Evolutionary conservation across 2,888 invertebrate genomes (phyloP).

Genomic region (Temnothorax rugatulus): DNA sequence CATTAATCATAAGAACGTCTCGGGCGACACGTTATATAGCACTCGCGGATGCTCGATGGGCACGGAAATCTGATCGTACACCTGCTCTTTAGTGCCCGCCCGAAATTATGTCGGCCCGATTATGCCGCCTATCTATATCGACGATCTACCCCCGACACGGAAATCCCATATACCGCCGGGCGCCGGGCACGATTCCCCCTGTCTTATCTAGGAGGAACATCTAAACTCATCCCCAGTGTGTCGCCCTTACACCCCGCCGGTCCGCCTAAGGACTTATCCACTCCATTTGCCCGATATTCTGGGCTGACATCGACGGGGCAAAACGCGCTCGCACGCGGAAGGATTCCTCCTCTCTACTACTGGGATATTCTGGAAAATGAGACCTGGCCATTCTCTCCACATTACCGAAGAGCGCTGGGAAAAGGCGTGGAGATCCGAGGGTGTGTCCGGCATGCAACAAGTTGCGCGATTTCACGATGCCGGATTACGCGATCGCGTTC

Average conservation of each 20-base stretch:
- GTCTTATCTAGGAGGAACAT: conserved; percentile 66
- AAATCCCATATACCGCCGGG: conserved; percentile 71
- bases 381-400: conserved; percentile 17
- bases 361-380: conserved; percentile 34
- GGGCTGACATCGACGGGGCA: conserved; percentile 45
- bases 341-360: not conserved
- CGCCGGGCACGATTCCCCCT: conserved; percentile 55
- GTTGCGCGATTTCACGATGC: conserved; percentile 53
- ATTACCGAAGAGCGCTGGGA: conserved; percentile 25
- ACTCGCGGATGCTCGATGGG: conserved; percentile 42
- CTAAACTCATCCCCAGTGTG: conserved; percentile 66
- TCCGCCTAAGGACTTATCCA: conserved; percentile 64
- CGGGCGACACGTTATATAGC: conserved; percentile 42
- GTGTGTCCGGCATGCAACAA: conserved; percentile 61
- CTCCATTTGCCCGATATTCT: conserved; percentile 69
- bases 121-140: conserved; percentile 69
- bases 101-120: conserved; percentile 70
- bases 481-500: conserved; percentile 40
- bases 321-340: conserved; percentile 52
- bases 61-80: conserved; percentile 57
- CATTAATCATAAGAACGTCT: conserved; percentile 54
- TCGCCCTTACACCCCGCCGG: conserved; percentile 54
- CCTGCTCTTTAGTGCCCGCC: conserved; percentile 39
- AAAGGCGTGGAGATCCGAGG: conserved; percentile 21
- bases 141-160: conserved; percentile 68